Base-by-base conservation (phyloP, 2,113 vertebrate genomes). In the Regulus satrapa region DNA sequence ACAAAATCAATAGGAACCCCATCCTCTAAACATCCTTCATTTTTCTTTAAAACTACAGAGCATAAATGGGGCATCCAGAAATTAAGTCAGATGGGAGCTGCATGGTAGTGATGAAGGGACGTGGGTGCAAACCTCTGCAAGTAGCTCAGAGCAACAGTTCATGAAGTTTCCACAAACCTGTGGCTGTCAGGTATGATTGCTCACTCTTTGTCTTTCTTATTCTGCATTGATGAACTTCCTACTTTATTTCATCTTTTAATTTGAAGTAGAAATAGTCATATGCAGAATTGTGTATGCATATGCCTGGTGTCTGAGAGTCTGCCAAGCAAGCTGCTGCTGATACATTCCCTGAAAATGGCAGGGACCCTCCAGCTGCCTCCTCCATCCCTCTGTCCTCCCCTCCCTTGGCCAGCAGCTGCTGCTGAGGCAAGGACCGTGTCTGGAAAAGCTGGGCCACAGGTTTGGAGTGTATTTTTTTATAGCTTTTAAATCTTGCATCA, bases 81-180 rank as follows among this genome's bases (percentile, higher is more conserved):
- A 67, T 88, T 38, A n/a, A 32, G 16, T 55, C 63, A 66, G 46
- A 46, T 62, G 59, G 26, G 34, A 95, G n/a, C 61, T 74, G 55
- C 40, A 28, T 0, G 0, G n/a, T 18, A 75, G 43, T 0, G 0
- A 28, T 40, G 66, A 66, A 87, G 11, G 56, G 24, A 54, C 1
- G 34, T 86, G 76, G 82, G 75, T 51, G 63, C 74, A 66, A 90
- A 32, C 62, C 69, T 85, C 74, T 0, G 1, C 82, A 34, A 24
- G 67, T 6, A 62, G 58, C 54, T 83, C 46, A 16, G 40, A 93
- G 72, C 49, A 88, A 14, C 49, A 67, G 89, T 54, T 88, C 40
- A 31, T 18, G 43, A 91, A 74, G 55, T 48, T 92, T 91, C 72
- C 48, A 89, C 48, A 73, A 71, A 77, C 86, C 48, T 62, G 24